Evolutionary conservation across 2,113 vertebrate genomes (phyloP).

Genomic region (Atherinomorus stipes): DNA sequence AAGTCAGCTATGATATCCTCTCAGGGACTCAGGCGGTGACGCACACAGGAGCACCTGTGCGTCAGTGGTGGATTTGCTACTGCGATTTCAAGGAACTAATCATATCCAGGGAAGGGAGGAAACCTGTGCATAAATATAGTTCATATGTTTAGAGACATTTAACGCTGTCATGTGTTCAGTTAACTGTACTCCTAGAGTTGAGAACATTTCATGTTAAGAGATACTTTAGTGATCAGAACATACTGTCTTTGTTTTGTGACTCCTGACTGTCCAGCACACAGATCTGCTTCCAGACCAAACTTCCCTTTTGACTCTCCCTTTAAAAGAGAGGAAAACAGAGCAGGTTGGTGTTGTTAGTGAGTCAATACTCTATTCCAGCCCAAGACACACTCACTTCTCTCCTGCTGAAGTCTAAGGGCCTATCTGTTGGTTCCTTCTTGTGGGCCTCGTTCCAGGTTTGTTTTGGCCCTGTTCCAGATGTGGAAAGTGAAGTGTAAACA

Average conservation of each 20-base stretch:
- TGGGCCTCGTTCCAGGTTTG: slow-evolving; percentile 62
- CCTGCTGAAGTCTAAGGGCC: slow-evolving; percentile 59
- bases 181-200: slow-evolving; percentile 14
- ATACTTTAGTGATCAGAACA: slow-evolving; percentile 36
- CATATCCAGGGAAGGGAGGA: neutral
- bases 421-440: slow-evolving; percentile 48
- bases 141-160: neutral
- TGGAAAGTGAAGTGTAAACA: slow-evolving; percentile 78
- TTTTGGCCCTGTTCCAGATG: slow-evolving; percentile 76
- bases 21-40: slow-evolving; percentile 13
- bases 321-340: slow-evolving; percentile 36
- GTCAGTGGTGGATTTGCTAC: slow-evolving; percentile 27
- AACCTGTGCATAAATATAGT: neutral
- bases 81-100: slow-evolving; percentile 8
- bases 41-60: slow-evolving; percentile 3
- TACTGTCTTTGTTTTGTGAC: slow-evolving; percentile 29
- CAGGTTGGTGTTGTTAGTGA: slow-evolving; percentile 35
- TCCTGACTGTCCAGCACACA: slow-evolving; percentile 42
- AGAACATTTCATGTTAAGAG: slow-evolving; percentile 7
- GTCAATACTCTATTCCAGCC: slow-evolving; percentile 57
- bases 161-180: neutral
- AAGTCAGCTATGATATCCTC: slow-evolving; percentile 29
- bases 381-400: slow-evolving; percentile 56
- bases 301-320: slow-evolving; percentile 40
- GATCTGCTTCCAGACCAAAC: slow-evolving; percentile 50